Evolutionary conservation across 2,888 invertebrate species (phyloP).

Genomic region (Drosophila meridionalis): DNA sequence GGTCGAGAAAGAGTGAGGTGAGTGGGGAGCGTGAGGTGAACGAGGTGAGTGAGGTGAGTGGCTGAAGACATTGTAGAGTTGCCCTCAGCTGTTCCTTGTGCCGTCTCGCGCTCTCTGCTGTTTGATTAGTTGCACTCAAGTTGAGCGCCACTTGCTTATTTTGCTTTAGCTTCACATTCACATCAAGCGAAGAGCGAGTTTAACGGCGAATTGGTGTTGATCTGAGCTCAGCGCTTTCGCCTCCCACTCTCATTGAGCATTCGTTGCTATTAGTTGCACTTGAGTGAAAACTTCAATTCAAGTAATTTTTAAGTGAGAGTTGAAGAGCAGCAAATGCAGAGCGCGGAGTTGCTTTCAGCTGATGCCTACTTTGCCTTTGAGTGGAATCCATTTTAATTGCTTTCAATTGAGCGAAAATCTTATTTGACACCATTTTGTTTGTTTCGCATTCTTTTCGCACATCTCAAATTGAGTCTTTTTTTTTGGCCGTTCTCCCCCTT

Average conservation of each 20-base stretch:
- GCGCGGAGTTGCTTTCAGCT: not conserved
- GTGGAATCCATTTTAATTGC: constrained; percentile 69
- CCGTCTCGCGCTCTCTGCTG: not conserved
- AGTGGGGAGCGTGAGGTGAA: not conserved
- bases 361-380: not conserved
- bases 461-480: constrained; percentile 51
- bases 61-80: not conserved
- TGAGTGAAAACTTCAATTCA: not conserved
- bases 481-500: not conserved
- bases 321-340: not conserved
- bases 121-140: constrained; percentile 1
- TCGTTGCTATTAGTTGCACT: not conserved
- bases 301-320: not conserved
- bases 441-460: not conserved
- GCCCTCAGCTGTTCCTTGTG: not conserved
- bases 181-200: not conserved
- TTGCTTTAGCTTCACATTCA: not conserved
- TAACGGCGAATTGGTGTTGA: not conserved
- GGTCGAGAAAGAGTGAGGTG: not conserved
- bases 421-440: not conserved
- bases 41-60: not conserved
- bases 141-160: not conserved
- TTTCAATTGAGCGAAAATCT: constrained; percentile 61
- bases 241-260: not conserved
- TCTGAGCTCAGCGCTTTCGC: not conserved